phyloP scores from a whole-genome alignment of 2,888 invertebrate species.

The Lumbricus terrestris region DNA sequence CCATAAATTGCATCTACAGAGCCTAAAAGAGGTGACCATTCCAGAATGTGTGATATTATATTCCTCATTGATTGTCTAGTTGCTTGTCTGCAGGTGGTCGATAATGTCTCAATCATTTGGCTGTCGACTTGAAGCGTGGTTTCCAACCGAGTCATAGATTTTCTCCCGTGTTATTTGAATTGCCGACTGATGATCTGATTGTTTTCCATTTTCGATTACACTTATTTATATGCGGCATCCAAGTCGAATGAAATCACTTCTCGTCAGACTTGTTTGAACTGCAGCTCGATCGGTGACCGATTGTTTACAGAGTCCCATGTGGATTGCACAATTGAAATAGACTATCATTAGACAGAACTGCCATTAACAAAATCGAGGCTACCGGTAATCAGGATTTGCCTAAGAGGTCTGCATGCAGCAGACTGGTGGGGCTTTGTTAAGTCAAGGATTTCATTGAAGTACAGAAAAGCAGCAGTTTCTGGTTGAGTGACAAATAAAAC shows the following conservation, averaged over 20 bases:
- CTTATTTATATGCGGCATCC: not conserved
- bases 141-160: not conserved
- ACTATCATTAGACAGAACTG: not conserved
- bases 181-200: not conserved
- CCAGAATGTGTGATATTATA: not conserved
- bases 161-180: not conserved
- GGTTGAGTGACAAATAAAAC: not conserved
- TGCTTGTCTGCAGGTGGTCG: not conserved
- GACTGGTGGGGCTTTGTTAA: not conserved
- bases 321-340: constrained; percentile 3
- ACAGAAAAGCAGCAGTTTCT: not conserved
- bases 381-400: not conserved
- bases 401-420: not conserved
- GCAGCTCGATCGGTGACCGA: not conserved
- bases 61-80: not conserved
- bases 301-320: not conserved
- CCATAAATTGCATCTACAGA: not conserved
- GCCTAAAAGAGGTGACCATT: constrained; percentile 3
- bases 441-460: not conserved
- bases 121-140: not conserved
- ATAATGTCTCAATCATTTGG: not conserved
- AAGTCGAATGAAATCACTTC: not conserved
- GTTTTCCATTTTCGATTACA: constrained; percentile 3
- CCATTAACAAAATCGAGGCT: not conserved
- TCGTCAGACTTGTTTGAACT: not conserved